These are phyloP conservation scores for Microctonus hyperodae DNA, from an alignment of 2,888 invertebrate species.

Conservation along the genomic window DNA sequence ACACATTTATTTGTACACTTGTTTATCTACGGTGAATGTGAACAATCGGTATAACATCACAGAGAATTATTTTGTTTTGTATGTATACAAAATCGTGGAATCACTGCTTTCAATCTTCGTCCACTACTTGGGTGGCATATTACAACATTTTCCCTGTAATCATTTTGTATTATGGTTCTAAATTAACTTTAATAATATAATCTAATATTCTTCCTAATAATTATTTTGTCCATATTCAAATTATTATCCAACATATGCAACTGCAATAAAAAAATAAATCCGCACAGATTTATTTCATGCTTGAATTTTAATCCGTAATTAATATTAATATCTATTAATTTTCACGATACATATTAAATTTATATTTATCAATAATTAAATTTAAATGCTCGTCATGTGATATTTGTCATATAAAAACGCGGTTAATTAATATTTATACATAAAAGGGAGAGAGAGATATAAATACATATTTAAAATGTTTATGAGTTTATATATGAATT, in stretches of 20 bases:
- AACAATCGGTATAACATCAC: constrained; percentile 11
- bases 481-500: background rate
- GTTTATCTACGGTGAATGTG: constrained; percentile 18
- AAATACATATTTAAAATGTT: constrained; percentile 4
- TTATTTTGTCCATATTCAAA: background rate
- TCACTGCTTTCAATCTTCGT: background rate
- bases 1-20: background rate
- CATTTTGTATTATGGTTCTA: background rate
- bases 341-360: background rate
- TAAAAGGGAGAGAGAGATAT: background rate
- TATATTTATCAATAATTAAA: background rate
- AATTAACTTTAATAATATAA: background rate
- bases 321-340: background rate
- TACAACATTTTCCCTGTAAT: background rate
- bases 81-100: background rate
- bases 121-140: too few species aligned
- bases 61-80: background rate
- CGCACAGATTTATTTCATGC: background rate
- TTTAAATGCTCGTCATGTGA: background rate
- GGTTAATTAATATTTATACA: constrained; percentile 15
- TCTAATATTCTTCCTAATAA: background rate
- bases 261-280: background rate
- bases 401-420: constrained; percentile 4
- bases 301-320: background rate
- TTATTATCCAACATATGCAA: too few species aligned